Evolutionary conservation across 2,113 vertebrate species (phyloP), one percentile per base, ranked within the genome.

Genomic region (Saiga tatarica): DNA sequence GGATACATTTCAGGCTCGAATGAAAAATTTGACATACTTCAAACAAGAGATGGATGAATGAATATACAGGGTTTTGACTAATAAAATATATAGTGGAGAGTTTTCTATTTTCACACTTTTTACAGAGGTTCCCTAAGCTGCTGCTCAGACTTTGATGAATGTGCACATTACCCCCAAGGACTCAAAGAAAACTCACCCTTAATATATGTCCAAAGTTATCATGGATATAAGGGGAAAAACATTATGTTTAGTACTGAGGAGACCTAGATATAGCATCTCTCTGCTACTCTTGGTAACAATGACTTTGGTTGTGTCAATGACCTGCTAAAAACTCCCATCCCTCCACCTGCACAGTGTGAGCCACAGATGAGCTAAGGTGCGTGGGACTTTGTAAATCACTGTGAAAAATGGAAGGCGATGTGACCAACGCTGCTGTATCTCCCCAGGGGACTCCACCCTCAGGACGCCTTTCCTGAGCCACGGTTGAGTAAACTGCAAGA

Each of bases 1-100:
- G 82, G 96, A 94, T 91, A 83, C 23, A 62, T 93, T 98, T 97
- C 71, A 97, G 86, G 97, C 39, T 85, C 21, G 7, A 96, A 94
- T 94, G 89, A 97, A 98, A 98, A 33, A 53, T 42, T 0, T 92
- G 94, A 84, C 79, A 85, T 81, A 64, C 71, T 97, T 96, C 74
- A 85, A 97, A 91, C 59, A n/a, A 85, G 94, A 97, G 81, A 96
- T 87, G 28, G 42, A 76, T 95, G 91, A 95, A 96, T n/a, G 50
- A 88, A 36, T 91, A 78, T 93, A n/a, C 28, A 86, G 47, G 52
- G 14, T 25, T 95, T 94, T 78, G 90, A 96, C 67, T 81, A 87
- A 94, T 92, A 97, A 96, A 98, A 98, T 78, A 96, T 13, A 60
- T 6, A 96, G 55, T 16, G 47, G 47, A 52, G 67, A 78, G 53